phyloP scores from a whole-genome alignment of 2,113 vertebrate species.

The Podarcis muralis region DNA sequence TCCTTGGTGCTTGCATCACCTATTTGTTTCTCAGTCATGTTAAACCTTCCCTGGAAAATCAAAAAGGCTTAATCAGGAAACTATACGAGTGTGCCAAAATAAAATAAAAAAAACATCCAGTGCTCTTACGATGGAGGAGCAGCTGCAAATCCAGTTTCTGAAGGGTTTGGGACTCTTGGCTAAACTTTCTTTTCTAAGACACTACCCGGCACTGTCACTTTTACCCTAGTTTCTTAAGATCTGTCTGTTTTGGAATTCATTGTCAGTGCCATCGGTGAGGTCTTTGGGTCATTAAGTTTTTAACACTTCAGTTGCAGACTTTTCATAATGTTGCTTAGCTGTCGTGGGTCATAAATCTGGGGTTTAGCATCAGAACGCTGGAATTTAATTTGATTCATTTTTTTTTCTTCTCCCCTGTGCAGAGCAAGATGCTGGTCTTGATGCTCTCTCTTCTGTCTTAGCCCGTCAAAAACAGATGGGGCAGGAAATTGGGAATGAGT shows the following conservation, averaged over 20 bases:
- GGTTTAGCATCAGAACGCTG: fast-evolving
- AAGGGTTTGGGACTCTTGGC: slow-evolving; percentile 5
- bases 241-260: slow-evolving; percentile 34
- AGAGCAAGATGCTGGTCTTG: slow-evolving; percentile 96
- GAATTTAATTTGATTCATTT: not conserved
- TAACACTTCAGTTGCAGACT: slow-evolving; percentile 16
- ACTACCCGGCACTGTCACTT: slow-evolving; percentile 28
- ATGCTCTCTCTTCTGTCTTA: slow-evolving; percentile 90
- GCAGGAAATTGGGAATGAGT: slow-evolving; percentile 93
- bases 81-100: slow-evolving; percentile 11
- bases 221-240: slow-evolving; percentile 9
- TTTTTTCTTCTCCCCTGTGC: not conserved
- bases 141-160: slow-evolving; percentile 47
- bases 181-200: slow-evolving; percentile 26
- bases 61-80: slow-evolving; percentile 53
- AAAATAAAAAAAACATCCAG: not conserved
- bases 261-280: slow-evolving; percentile 4
- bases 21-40: slow-evolving; percentile 64
- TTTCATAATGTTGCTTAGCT: not conserved
- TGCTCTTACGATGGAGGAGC: slow-evolving; percentile 51
- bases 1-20: slow-evolving; percentile 62
- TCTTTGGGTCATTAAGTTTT: slow-evolving; percentile 14
- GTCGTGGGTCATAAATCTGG: not conserved
- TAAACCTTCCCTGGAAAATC: slow-evolving; percentile 58
- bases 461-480: slow-evolving; percentile 96